A percentile compares a stretch with the other conserved stretches of the same genome.
Evolutionary conservation across 2,113 vertebrate genomes (phyloP).

Genomic region (Vulpes lagopus): DNA sequence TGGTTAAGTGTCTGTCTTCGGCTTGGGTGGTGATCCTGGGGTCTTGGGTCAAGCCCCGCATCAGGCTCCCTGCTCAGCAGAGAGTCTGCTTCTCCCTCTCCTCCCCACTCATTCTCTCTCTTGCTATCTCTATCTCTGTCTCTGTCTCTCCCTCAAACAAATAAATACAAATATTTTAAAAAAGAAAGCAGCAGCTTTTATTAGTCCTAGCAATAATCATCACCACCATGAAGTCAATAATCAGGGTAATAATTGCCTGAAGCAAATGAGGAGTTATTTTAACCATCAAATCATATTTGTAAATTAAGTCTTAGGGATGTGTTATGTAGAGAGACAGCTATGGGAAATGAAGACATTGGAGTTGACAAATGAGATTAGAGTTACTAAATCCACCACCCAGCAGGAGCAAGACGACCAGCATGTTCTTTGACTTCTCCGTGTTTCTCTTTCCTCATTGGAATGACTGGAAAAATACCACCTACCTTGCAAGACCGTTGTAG

Average conservation of each 20-base stretch:
- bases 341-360: background rate
- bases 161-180: too few relatives aligned
- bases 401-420: background rate
- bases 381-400: background rate
- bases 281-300: constrained; percentile 38
- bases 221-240: background rate
- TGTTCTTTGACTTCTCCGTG: background rate
- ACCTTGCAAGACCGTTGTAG: constrained; percentile 37
- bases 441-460: constrained; percentile 31
- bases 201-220: background rate
- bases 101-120: too few relatives aligned
- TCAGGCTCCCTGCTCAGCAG: too few relatives aligned
- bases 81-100: too few relatives aligned
- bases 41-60: too few relatives aligned
- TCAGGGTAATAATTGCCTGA: background rate
- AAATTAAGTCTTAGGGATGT: constrained; percentile 6
- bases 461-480: constrained; percentile 65
- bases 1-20: too few relatives aligned
- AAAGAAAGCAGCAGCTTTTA: background rate
- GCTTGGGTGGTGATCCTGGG: too few relatives aligned
- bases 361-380: background rate
- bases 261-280: background rate
- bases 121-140: too few relatives aligned
- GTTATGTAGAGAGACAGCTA: background rate
- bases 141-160: too few relatives aligned